Evolutionary conservation across 2,888 invertebrate species (phyloP).

Genomic region (Bhutanitis thaidina): DNA sequence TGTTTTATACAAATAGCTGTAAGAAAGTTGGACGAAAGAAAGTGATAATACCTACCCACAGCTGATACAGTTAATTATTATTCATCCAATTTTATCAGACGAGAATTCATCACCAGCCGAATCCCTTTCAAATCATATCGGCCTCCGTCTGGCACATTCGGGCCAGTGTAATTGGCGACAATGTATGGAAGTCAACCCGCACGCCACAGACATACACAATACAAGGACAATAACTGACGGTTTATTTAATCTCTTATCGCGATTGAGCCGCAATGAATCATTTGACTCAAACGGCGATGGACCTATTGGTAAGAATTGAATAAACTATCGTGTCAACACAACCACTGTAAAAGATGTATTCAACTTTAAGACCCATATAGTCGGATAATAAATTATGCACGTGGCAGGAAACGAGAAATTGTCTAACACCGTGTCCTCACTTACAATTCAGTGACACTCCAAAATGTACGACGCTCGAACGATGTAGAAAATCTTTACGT

Average conservation of each 20-base stretch:
- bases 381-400: slow-evolving; percentile 35
- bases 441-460: slow-evolving; percentile 48
- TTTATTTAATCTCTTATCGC: slow-evolving; percentile 53
- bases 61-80: too few species aligned
- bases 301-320: slow-evolving; percentile 56
- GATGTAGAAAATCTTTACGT: slow-evolving; percentile 42
- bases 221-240: slow-evolving; percentile 41
- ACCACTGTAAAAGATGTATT: slow-evolving; percentile 38
- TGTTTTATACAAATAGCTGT: too few species aligned
- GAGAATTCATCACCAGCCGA: too few species aligned
- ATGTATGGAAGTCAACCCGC: slow-evolving; percentile 40
- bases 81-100: too few species aligned
- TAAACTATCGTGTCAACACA: slow-evolving; percentile 40
- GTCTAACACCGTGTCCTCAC: slow-evolving; percentile 39
- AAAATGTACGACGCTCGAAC: slow-evolving; percentile 38
- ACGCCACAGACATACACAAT: slow-evolving; percentile 34
- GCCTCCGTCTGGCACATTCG: slow-evolving; percentile 23
- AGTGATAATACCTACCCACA: too few species aligned
- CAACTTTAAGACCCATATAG: slow-evolving; percentile 34
- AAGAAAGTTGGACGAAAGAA: too few species aligned
- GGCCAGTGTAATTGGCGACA: slow-evolving; percentile 40
- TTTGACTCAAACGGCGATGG: slow-evolving; percentile 37
- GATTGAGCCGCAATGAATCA: slow-evolving; percentile 56
- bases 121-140: slow-evolving; percentile 3
- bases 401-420: slow-evolving; percentile 39